phyloP scores from a whole-genome alignment of 1,140 invertebrate genomes.

The Rhagoletis pomonella region DNA sequence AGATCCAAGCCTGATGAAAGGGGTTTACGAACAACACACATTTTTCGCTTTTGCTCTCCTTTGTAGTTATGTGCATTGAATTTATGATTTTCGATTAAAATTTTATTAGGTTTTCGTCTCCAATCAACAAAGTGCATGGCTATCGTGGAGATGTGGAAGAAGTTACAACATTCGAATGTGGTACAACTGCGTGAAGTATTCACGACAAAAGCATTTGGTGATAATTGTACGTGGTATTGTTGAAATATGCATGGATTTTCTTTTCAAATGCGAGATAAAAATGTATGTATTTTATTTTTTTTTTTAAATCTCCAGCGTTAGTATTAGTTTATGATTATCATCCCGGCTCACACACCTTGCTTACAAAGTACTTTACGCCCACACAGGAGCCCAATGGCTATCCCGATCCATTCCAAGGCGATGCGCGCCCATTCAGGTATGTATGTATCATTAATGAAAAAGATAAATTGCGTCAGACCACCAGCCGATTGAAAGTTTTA shows the following conservation, averaged over 20 bases:
- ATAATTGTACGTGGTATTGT: conserved; percentile 86
- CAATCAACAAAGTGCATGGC: conserved; percentile 90
- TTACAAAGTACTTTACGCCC: conserved; percentile 88
- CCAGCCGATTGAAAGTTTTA: too few relatives aligned
- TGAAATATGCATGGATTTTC: background rate
- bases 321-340: conserved; percentile 98
- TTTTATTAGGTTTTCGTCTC: conserved; percentile 79
- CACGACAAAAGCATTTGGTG: conserved; percentile 95
- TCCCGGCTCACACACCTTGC: conserved; percentile 90
- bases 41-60: too few relatives aligned
- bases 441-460: too few relatives aligned
- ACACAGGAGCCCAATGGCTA: conserved; percentile 82
- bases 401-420: conserved; percentile 87
- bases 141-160: conserved; percentile 94
- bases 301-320: conserved; percentile 80
- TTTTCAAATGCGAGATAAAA: background rate
- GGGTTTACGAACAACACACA: too few relatives aligned
- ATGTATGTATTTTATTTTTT: background rate
- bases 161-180: conserved; percentile 93
- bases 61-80: too few relatives aligned
- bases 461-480: too few relatives aligned
- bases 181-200: conserved; percentile 94
- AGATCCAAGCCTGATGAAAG: too few relatives aligned
- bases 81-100: background rate
- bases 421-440: conserved; percentile 83